A percentile compares a stretch with the other conserved stretches of the same genome.
Conservation (phyloP, 1,140 invertebrate genomes). For the Leptinotarsa defecta region DNA sequence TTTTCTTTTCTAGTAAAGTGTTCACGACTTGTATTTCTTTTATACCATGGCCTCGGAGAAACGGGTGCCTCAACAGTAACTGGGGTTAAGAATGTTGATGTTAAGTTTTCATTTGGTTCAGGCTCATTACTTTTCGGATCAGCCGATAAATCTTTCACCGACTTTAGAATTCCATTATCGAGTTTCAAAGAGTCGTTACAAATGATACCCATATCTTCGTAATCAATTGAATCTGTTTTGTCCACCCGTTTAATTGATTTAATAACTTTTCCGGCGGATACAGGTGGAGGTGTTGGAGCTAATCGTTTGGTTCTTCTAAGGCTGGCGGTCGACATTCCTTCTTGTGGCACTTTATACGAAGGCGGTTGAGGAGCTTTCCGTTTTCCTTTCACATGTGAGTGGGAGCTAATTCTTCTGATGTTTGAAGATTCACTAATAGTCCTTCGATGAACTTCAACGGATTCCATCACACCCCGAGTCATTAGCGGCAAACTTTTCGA, state of each 20-base stretch:
- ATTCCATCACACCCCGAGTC: slow-evolving; percentile 50
- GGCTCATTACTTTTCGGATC: slow-evolving; percentile 8
- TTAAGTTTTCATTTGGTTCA: no score
- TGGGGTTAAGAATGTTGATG: background rate
- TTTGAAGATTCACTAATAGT: slow-evolving; percentile 63
- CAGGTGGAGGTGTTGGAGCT: slow-evolving; percentile 64
- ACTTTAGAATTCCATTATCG: slow-evolving; percentile 57
- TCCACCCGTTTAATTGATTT: slow-evolving; percentile 15
- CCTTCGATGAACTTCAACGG: slow-evolving; percentile 51
- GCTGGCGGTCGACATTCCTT: slow-evolving; percentile 48
- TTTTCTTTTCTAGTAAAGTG: slow-evolving; percentile 36
- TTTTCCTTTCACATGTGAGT: slow-evolving; percentile 73
- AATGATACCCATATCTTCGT: slow-evolving; percentile 46
- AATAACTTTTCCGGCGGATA: slow-evolving; percentile 29
- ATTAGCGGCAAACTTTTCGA: slow-evolving; percentile 60
- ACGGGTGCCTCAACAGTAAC: slow-evolving; percentile 49
- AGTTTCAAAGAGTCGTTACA: slow-evolving; percentile 59
- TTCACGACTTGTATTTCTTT: slow-evolving; percentile 55
- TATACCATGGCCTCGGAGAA: slow-evolving; percentile 70
- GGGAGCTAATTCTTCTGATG: slow-evolving; percentile 57
- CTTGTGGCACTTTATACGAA: slow-evolving; percentile 30
- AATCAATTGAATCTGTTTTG: slow-evolving; percentile 25
- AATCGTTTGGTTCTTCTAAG: slow-evolving; percentile 62
- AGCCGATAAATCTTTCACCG: slow-evolving; percentile 43
- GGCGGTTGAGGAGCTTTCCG: slow-evolving; percentile 74